phyloP scores from a whole-genome alignment of 2,113 vertebrate genomes.

The Hemibates koningsi region DNA sequence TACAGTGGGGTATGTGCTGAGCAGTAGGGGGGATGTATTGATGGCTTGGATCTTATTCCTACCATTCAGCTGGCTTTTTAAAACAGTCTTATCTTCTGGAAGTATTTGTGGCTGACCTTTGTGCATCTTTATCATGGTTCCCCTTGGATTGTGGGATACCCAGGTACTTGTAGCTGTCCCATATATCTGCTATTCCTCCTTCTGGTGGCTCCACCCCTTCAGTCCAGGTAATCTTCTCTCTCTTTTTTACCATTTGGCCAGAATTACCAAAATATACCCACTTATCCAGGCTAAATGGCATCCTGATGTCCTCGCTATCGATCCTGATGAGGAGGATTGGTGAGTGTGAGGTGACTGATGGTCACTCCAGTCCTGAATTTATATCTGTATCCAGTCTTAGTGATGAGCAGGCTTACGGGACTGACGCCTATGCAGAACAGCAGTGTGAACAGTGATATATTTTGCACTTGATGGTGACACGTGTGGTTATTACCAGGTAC shows the following conservation, averaged over 20 bases:
- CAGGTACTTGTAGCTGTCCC: not conserved
- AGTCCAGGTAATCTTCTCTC: not conserved
- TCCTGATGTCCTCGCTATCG: not conserved
- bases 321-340: not conserved
- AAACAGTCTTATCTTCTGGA: accelerated
- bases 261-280: not conserved
- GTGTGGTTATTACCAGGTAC: not conserved
- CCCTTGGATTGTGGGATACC: not conserved
- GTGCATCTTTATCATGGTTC: not conserved
- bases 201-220: not conserved
- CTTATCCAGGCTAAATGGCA: not conserved
- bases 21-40: not conserved
- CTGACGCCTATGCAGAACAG: not conserved
- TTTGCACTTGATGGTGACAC: not conserved
- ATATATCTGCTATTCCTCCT: not conserved
- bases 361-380: not conserved
- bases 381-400: not conserved
- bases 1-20: not conserved
- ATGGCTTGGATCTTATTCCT: not conserved
- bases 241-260: not conserved
- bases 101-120: not conserved
- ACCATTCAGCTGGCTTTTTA: not conserved
- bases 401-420: not conserved
- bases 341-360: not conserved
- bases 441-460: not conserved